Evolutionary conservation across 2,888 invertebrate genomes (phyloP), one percentile per base, ranked within the genome.

Genomic region (Stenodera caucasica): DNA sequence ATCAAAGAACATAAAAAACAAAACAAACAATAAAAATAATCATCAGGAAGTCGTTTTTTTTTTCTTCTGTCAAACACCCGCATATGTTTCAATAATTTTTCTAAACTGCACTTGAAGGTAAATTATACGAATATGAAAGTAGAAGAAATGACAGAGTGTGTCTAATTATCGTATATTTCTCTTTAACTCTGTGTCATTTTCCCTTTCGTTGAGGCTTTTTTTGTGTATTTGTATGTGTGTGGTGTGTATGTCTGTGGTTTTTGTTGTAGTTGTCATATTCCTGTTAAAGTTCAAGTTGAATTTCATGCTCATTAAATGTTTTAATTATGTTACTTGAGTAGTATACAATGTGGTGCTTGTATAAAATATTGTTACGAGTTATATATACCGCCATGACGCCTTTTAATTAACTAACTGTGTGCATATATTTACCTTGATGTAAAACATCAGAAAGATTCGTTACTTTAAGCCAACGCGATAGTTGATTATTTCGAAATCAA

Each of bases 231-330:
- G 6, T 9, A 18, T 18, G 15, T 11, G n/a, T 40, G 2, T 9
- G 18, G 40, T 40, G n/a, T 15, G n/a, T 5, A 35, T 35, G 14
- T 33, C 5, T 12, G 35, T 26, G 7, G 26, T 5, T 26, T 26
- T 26, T 26, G 26, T 26, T 26, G 26, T 26, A 5, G 3, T 18
- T 40, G 11, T 18, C 40, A 40, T 40, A 40, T 40, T 55, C 55
- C 53, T 49, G 49, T 40, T 30, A 30, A 55, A 51, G 51, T 49
- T 60, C 64, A 67, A 64, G 64, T 67, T 59, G 61, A 69, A 70
- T 70, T 69, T 70, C 68, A 69, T 69, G 69, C 67, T 69, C 69
- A 70, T 68, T 70, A 67, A 69, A 67, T 68, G 66, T 68, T 69
- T 68, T 70, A 70, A 70, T 70, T 70, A 65, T 58, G 62, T 66